These are phyloP conservation scores for Calameuta idolon DNA, from an alignment of 2,888 invertebrate genomes.

Conservation along the genomic window DNA sequence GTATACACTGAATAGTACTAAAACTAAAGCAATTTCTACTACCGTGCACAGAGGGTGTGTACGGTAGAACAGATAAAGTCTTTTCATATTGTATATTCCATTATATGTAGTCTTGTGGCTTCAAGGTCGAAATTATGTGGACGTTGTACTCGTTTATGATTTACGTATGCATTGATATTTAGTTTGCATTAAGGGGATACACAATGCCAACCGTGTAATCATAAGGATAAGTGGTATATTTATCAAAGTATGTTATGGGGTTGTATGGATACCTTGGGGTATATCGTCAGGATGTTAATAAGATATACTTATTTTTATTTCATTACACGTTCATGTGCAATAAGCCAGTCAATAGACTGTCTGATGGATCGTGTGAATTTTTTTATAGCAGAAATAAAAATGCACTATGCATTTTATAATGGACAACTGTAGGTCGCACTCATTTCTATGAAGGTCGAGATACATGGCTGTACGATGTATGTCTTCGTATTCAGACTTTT, in stretches of 20 bases:
- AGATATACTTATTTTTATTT: background rate
- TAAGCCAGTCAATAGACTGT: background rate
- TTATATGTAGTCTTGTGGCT: background rate
- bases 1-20: background rate
- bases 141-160: background rate
- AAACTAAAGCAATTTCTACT: background rate
- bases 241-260: background rate
- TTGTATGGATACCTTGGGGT: background rate
- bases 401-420: background rate
- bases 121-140: background rate
- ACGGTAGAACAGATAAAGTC: background rate
- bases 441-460: background rate
- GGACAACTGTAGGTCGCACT: background rate
- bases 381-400: background rate
- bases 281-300: background rate
- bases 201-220: background rate
- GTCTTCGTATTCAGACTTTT: background rate
- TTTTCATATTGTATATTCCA: background rate
- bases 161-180: background rate
- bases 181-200: background rate
- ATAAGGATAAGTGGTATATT: background rate
- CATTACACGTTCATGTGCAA: background rate
- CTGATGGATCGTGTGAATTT: background rate
- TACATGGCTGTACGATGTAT: background rate
- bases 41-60: background rate